Evolutionary conservation across 1,140 invertebrate species (phyloP).

Genomic region (Hestina assimilis): DNA sequence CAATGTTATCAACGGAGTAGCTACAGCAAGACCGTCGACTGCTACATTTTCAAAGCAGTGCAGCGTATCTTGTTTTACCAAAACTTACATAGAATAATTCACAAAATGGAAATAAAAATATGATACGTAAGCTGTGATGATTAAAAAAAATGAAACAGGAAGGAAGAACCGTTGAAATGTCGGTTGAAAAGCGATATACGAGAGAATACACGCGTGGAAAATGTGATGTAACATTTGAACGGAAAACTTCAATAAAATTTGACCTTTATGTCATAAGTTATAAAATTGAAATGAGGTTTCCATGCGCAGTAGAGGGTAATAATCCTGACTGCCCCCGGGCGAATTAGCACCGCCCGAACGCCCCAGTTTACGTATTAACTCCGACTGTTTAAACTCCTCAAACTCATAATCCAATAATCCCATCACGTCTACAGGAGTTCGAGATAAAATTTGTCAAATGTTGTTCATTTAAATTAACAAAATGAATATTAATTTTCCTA

Average conservation of each 20-base stretch:
- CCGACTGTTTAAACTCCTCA: constrained; percentile 61
- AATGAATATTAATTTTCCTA: constrained; percentile 24
- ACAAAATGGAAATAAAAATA: background rate
- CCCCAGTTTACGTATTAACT: constrained; percentile 53
- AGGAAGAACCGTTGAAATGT: background rate
- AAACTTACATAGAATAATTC: background rate
- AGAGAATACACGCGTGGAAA: background rate
- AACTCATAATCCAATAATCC: constrained; percentile 68
- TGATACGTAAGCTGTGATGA: background rate
- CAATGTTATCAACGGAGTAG: constrained; percentile 47
- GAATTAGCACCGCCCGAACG: constrained; percentile 46
- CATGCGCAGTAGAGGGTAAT: constrained; percentile 24
- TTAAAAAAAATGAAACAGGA: constrained; percentile 16
- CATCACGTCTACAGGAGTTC: constrained; percentile 42
- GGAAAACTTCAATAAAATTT: constrained; percentile 16
- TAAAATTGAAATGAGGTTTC: constrained; percentile 25
- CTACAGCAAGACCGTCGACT: background rate
- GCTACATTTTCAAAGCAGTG: constrained; percentile 7
- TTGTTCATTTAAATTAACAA: constrained; percentile 10
- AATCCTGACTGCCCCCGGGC: constrained; percentile 39
- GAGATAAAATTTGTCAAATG: constrained; percentile 39
- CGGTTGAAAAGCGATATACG: constrained; percentile 18
- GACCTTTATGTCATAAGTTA: constrained; percentile 23
- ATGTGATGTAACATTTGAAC: constrained; percentile 9
- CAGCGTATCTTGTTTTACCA: background rate